Conservation (phyloP, 2,888 invertebrate genomes). For the Aspidiotus destructor region DNA sequence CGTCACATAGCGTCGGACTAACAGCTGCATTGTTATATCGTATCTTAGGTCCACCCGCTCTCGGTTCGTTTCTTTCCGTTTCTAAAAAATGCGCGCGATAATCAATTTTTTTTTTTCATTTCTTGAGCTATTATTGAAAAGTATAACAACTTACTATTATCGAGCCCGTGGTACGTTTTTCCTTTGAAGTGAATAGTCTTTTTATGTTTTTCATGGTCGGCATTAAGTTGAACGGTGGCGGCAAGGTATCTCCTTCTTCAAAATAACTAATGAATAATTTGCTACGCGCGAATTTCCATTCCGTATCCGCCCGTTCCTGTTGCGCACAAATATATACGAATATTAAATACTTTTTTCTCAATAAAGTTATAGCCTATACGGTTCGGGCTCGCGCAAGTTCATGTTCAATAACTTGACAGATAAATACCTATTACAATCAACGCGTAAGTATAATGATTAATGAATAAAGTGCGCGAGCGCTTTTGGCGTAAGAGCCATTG, state of each 20-base stretch:
- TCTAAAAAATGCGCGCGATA: constrained; percentile 3
- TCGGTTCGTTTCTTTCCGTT: constrained; percentile 42
- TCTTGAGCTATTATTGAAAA: no score
- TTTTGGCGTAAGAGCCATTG: no score
- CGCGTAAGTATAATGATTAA: no score
- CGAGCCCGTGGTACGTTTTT: constrained; percentile 49
- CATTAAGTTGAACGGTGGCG: constrained; percentile 88
- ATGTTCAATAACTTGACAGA: no score
- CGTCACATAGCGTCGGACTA: constrained; percentile 83
- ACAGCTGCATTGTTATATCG: constrained; percentile 73
- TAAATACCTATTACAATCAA: no score
- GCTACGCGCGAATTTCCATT: constrained; percentile 95
- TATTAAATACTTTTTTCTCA: no score
- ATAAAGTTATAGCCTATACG: no score
- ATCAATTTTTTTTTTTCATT: no score
- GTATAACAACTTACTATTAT: constrained; percentile 48
- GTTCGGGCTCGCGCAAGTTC: no score
- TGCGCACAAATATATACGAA: not conserved
- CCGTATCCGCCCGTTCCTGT: constrained; percentile 85
- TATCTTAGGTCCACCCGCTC: constrained; percentile 63
- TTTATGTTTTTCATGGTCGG: constrained; percentile 70
- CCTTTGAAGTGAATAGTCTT: constrained; percentile 46
- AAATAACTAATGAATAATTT: constrained; percentile 97
- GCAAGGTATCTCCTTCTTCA: constrained; percentile 81
- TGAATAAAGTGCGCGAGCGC: no score